Base-by-base conservation (phyloP, 2,113 vertebrate species). In the Boulengeromyrus knoepffleri region DNA sequence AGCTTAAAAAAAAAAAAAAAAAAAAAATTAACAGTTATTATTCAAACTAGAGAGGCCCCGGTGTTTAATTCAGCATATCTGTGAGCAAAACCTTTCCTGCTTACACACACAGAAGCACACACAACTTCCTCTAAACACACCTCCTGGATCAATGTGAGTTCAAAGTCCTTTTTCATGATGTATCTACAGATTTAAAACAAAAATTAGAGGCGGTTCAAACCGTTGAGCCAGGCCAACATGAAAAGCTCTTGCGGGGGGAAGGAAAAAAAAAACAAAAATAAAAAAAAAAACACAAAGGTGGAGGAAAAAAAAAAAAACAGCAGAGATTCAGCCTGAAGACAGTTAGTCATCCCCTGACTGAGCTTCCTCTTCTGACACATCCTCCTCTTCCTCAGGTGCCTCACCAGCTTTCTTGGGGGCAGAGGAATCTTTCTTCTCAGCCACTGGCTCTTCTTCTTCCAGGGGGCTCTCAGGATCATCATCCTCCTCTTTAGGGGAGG, bases 311-410 rank as follows among this genome's bases (percentile, higher is more conserved):
- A 46, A 77, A 74, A 80, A 8, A 89, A 31, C 46, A 74, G 88
- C 46, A 80, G 27, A 91, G 89, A 89, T 91, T 92, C 91, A 8
- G 24, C 90, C 91, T 88, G 90, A 80, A 93, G 92, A 93, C 91
- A 92, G 94, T 96, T 98, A 99, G 96, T 99, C 98, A 96, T 99
- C 98, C 95, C 98, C 98, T 95, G 98, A 99, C 88, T 96, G 97
- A 49, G 96, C 97, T 94, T 99, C 99, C 92, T 99, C 98, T 96
- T 99, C 98, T 90, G 99, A 99, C 89, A 97, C 98, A 87, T 99
- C 98, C 91, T 99, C 98, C 90, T 97, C 96, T 62, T 97, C 96
- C 0, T 96, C 96, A 1, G 90, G 90, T 0, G 93, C 93, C 46
- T 94, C 93, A 89, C 97, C 97, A 53, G 96, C 97, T 89, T 97